A percentile compares a stretch with the other conserved stretches of the same genome.
phyloP scores from a whole-genome alignment of 1,140 invertebrate species.

The Papilio aristodemus region DNA sequence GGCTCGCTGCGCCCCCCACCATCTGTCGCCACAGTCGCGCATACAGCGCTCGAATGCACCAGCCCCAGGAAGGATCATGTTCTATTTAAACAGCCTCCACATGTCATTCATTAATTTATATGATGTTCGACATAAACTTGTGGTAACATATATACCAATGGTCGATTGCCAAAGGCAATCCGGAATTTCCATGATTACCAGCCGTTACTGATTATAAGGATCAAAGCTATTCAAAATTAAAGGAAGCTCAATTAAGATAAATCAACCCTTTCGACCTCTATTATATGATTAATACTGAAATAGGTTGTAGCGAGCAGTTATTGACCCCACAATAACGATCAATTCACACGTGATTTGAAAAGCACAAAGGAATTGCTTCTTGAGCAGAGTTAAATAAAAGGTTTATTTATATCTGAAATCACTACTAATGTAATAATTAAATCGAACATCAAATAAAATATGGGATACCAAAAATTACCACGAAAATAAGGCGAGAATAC shows the following conservation, averaged over 20 bases:
- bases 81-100: constrained; percentile 22
- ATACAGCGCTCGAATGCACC: constrained; percentile 43
- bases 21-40: constrained; percentile 48
- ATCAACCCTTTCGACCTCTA: constrained; percentile 38
- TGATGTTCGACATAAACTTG: constrained; percentile 1
- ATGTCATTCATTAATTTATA: not conserved
- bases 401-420: constrained; percentile 14
- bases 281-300: constrained; percentile 50
- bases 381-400: constrained; percentile 23
- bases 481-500: constrained; percentile 61
- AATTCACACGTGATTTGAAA: constrained; percentile 74
- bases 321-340: constrained; percentile 75
- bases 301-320: constrained; percentile 67
- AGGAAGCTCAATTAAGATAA: constrained; percentile 26
- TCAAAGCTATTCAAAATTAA: constrained; percentile 20
- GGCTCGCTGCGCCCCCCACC: constrained; percentile 54
- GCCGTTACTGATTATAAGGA: not conserved
- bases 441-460: not conserved
- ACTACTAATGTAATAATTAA: not conserved
- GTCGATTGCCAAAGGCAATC: not conserved
- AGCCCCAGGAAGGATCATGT: constrained; percentile 22
- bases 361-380: constrained; percentile 60
- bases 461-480: constrained; percentile 28
- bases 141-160: not conserved
- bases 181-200: not conserved